Conservation (phyloP, 2,113 vertebrate genomes). For the Picathartes gymnocephalus region DNA sequence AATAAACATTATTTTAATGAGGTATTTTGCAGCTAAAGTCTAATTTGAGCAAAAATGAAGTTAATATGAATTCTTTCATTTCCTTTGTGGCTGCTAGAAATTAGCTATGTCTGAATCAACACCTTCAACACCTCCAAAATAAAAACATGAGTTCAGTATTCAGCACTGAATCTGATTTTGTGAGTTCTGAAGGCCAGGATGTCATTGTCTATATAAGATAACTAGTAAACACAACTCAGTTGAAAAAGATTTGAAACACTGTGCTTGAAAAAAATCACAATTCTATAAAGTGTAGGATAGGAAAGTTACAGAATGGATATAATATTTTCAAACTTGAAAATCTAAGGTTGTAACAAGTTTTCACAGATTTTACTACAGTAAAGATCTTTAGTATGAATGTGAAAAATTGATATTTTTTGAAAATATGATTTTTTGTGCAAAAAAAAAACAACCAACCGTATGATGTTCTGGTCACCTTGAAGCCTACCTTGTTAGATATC, state of each 20-base stretch:
- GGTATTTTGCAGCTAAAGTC: background rate
- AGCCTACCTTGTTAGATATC: background rate
- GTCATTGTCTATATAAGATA: background rate
- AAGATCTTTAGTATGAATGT: background rate
- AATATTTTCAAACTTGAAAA: background rate
- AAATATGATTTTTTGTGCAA: background rate
- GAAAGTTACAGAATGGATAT: background rate
- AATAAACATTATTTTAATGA: background rate
- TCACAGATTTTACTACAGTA: background rate
- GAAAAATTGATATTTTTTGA: background rate
- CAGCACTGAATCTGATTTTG: background rate
- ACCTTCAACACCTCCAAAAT: background rate
- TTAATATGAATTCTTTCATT: accelerated
- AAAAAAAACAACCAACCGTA: background rate
- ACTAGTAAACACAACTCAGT: background rate
- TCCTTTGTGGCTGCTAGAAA: background rate
- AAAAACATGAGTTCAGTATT: background rate
- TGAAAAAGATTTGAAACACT: background rate
- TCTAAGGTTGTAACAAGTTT: background rate
- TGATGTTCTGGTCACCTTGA: background rate
- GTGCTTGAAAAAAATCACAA: background rate
- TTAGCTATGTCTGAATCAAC: background rate
- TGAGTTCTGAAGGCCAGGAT: background rate
- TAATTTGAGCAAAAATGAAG: background rate
- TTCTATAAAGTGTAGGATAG: background rate